These are phyloP conservation scores for Synanthedon tipuliformis DNA, from an alignment of 2,888 invertebrate species.

Conservation along the genomic window DNA sequence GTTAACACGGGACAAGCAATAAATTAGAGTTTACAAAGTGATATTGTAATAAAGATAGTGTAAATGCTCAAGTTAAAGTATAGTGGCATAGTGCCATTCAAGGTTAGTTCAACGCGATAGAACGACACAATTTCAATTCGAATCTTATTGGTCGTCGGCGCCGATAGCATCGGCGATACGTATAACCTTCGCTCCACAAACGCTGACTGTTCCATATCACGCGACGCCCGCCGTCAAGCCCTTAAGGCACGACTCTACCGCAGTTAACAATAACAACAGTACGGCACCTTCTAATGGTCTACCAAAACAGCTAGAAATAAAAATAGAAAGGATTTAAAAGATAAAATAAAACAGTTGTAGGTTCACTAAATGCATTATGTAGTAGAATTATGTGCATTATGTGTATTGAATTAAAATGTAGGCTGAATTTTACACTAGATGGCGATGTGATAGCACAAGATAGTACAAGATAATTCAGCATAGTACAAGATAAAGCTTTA, in stretches of 20 bases:
- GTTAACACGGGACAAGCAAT: too few relatives aligned
- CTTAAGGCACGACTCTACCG: conserved; percentile 20
- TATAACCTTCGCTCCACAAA: conserved; percentile 16
- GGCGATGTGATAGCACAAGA: too few relatives aligned
- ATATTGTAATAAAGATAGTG: not conserved
- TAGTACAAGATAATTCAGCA: too few relatives aligned
- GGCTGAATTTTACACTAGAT: too few relatives aligned
- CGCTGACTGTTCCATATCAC: conserved; percentile 27
- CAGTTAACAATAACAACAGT: not conserved
- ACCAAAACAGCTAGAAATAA: too few relatives aligned
- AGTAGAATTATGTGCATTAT: too few relatives aligned
- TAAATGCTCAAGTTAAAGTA: not conserved
- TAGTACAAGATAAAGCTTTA: too few relatives aligned
- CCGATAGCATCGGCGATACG: conserved; percentile 22
- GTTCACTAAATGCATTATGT: too few relatives aligned
- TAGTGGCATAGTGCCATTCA: not conserved
- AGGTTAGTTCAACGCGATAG: not conserved
- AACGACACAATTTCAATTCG: conserved; percentile 18
- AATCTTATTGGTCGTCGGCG: conserved; percentile 9
- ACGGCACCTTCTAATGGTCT: too few relatives aligned
- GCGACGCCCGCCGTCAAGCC: conserved; percentile 17
- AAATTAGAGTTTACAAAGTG: not conserved
- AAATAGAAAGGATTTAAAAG: too few relatives aligned
- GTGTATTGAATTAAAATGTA: too few relatives aligned
- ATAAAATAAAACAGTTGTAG: too few relatives aligned